Evolutionary conservation across 2,113 vertebrate species (phyloP).

Genomic region (Dermatemys mawii): DNA sequence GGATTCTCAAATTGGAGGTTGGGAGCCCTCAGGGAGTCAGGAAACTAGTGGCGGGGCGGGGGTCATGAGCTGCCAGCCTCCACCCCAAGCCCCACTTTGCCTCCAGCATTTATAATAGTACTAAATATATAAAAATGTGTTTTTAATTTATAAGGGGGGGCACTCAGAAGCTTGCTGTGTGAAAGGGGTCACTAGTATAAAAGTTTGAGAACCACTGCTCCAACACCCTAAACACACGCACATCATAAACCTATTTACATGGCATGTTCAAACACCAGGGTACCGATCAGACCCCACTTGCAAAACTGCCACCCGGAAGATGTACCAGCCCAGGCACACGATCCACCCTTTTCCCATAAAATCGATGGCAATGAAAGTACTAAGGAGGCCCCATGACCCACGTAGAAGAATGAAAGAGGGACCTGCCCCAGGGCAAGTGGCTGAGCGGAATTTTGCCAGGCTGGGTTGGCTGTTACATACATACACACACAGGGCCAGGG

Average conservation of each 20-base stretch:
- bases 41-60: too few relatives aligned
- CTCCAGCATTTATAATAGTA: too few relatives aligned
- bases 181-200: too few relatives aligned
- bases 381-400: neutral
- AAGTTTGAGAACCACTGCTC: too few relatives aligned
- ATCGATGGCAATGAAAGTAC: neutral
- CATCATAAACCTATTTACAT: neutral
- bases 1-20: too few relatives aligned
- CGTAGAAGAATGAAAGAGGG: neutral
- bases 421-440: neutral
- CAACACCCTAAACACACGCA: neutral
- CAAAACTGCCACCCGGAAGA: neutral
- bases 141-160: too few relatives aligned
- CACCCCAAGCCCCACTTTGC: too few relatives aligned
- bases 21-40: too few relatives aligned
- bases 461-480: neutral
- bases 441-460: neutral
- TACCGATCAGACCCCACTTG: neutral
- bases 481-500: neutral
- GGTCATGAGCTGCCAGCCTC: too few relatives aligned
- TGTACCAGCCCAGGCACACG: neutral
- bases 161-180: too few relatives aligned
- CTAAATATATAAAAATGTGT: too few relatives aligned
- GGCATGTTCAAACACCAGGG: neutral
- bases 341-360: neutral